A percentile compares a stretch with the other conserved stretches of the same genome.
Evolutionary conservation across 1,140 invertebrate genomes (phyloP).

Genomic region (Trigoniulus corallinus): DNA sequence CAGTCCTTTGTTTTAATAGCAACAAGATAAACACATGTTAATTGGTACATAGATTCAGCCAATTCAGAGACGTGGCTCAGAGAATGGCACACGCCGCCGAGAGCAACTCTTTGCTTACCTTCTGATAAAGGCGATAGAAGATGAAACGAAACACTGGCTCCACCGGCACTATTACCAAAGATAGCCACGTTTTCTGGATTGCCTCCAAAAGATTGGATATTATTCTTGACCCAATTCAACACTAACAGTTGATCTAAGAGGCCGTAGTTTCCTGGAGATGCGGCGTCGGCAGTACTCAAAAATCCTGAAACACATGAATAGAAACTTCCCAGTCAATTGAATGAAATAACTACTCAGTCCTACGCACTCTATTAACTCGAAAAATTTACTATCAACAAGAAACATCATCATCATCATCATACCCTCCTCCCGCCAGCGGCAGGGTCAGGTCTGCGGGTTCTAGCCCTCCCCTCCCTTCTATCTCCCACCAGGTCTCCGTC

Average conservation of each 20-base stretch:
- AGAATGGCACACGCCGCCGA: no score
- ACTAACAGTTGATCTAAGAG: conserved; percentile 38
- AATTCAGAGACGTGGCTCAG: no score
- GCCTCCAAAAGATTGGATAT: conserved; percentile 19
- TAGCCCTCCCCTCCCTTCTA: no score
- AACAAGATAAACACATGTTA: no score
- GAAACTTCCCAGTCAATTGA: no score
- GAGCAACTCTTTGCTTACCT: conserved; percentile 9
- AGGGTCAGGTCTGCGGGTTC: no score
- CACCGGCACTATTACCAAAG: conserved; percentile 21
- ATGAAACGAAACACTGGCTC: conserved; percentile 19
- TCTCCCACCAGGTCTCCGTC: no score
- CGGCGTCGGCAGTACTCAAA: conserved; percentile 19
- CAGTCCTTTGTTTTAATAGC: conserved; percentile 15
- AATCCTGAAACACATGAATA: conserved; percentile 23
- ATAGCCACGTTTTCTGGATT: conserved; percentile 16
- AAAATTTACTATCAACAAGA: no score
- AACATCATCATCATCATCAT: no score
- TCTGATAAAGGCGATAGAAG: conserved; percentile 16
- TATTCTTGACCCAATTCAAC: conserved; percentile 26
- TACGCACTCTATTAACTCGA: no score
- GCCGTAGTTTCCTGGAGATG: conserved; percentile 37
- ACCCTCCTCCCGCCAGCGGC: no score
- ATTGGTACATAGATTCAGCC: conserved; percentile 6
- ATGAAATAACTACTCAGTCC: no score